These are phyloP conservation scores for Drymonia ruficornis DNA, from an alignment of 2,888 invertebrate species.

Conservation along the genomic window DNA sequence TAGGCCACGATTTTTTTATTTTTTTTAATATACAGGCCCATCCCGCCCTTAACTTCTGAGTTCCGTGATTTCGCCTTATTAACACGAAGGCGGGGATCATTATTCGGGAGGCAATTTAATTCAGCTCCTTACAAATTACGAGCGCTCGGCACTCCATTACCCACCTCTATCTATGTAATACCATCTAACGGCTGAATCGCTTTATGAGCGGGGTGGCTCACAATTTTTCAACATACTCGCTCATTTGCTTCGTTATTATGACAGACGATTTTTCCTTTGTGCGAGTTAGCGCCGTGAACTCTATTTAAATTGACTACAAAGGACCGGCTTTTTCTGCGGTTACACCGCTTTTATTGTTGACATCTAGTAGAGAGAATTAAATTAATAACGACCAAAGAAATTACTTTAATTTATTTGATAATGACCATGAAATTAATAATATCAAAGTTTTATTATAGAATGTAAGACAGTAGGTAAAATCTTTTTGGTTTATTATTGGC, in stretches of 20 bases:
- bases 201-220: conserved; percentile 34
- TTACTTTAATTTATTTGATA: too few species aligned
- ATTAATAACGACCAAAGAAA: too few species aligned
- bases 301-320: not conserved
- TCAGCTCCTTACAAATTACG: conserved; percentile 50
- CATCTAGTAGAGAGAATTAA: not conserved
- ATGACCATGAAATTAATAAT: too few species aligned
- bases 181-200: conserved; percentile 34
- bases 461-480: too few species aligned
- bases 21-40: conserved; percentile 21
- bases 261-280: conserved; percentile 19
- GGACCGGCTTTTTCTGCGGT: not conserved
- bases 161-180: conserved; percentile 41
- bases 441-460: too few species aligned
- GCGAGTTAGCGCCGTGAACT: conserved; percentile 2
- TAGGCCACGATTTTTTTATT: conserved; percentile 11
- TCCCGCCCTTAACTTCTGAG: conserved; percentile 15
- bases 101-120: conserved; percentile 48
- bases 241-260: conserved; percentile 28
- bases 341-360: not conserved
- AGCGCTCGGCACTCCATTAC: conserved; percentile 49
- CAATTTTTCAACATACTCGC: conserved; percentile 37
- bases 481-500: too few species aligned
- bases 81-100: conserved; percentile 41
- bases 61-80: conserved; percentile 47